These are phyloP conservation scores for Lycocerus yunnanus DNA, from an alignment of 2,888 invertebrate genomes.

Conservation along the genomic window DNA sequence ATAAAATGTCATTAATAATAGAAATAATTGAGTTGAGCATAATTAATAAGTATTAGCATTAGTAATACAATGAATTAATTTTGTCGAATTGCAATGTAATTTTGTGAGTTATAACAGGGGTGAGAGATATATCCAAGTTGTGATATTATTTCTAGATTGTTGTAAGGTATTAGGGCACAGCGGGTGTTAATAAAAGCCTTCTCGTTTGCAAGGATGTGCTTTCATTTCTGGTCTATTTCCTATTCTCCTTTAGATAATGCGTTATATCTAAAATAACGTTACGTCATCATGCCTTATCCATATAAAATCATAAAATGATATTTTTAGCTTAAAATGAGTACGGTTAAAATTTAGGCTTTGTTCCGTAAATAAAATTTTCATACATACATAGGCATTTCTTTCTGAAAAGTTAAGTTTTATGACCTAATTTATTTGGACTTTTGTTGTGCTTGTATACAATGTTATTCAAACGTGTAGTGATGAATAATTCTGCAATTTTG, in stretches of 20 bases:
- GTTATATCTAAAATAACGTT: conserved; percentile 28
- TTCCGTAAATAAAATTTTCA: background rate
- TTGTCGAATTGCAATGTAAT: conserved; percentile 8
- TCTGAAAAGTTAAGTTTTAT: background rate
- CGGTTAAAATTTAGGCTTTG: conserved; percentile 11
- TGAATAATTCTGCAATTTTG: background rate
- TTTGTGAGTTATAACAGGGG: background rate
- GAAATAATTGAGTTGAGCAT: background rate
- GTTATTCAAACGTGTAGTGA: background rate
- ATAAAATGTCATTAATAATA: background rate
- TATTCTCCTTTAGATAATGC: conserved; percentile 30
- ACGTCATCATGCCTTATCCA: conserved; percentile 27
- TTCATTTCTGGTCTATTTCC: conserved; percentile 31
- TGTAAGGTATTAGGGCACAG: conserved; percentile 18
- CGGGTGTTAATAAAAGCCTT: conserved; percentile 26
- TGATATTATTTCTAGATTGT: conserved; percentile 26
- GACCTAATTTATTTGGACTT: background rate
- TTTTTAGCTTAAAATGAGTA: conserved; percentile 12
- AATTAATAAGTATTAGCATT: background rate
- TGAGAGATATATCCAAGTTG: conserved; percentile 2
- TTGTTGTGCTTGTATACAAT: background rate
- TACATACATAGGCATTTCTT: background rate
- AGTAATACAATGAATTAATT: background rate
- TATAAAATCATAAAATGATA: conserved; percentile 20
- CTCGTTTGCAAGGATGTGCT: conserved; percentile 30